A percentile compares a stretch with the other conserved stretches of the same genome.
phyloP scores from a whole-genome alignment of 2,797 vertebrate genomes.

The Macropus fuliginosus region DNA sequence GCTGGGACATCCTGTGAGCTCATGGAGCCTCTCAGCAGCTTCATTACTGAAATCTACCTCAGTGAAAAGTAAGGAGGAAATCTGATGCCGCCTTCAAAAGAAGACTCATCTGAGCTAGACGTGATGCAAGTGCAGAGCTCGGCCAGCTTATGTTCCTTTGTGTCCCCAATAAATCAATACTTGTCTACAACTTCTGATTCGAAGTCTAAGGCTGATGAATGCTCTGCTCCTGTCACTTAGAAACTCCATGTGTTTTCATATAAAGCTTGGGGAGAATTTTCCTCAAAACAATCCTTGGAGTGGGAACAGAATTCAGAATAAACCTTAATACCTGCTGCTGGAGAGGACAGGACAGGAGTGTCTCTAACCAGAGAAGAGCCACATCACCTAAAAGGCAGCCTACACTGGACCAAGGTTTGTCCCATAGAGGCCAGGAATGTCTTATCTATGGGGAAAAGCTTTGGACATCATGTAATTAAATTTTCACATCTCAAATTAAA shows the following conservation, averaged over 20 bases:
- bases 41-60: constrained; percentile 11
- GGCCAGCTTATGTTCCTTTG: constrained; percentile 44
- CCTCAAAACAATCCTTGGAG: constrained; percentile 63
- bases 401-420: constrained; percentile 27
- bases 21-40: background rate
- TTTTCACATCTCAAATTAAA: background rate
- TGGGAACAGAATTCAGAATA: constrained; percentile 61
- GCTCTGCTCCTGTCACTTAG: constrained; percentile 62
- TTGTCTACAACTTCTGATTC: constrained; percentile 40
- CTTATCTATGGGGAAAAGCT: constrained; percentile 34
- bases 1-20: background rate
- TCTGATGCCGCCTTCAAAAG: constrained; percentile 32
- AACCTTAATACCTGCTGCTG: constrained; percentile 52
- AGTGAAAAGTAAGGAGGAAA: constrained; percentile 24
- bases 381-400: constrained; percentile 58
- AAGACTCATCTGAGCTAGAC: constrained; percentile 41
- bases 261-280: constrained; percentile 50
- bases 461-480: constrained; percentile 25
- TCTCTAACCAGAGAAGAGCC: constrained; percentile 59
- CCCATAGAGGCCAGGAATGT: constrained; percentile 42
- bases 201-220: constrained; percentile 45
- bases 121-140: constrained; percentile 46
- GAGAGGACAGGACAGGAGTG: background rate
- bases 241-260: constrained; percentile 52
- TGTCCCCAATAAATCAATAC: constrained; percentile 60